Evolutionary conservation across 2,888 invertebrate genomes (phyloP).

Genomic region (Patella depressa): DNA sequence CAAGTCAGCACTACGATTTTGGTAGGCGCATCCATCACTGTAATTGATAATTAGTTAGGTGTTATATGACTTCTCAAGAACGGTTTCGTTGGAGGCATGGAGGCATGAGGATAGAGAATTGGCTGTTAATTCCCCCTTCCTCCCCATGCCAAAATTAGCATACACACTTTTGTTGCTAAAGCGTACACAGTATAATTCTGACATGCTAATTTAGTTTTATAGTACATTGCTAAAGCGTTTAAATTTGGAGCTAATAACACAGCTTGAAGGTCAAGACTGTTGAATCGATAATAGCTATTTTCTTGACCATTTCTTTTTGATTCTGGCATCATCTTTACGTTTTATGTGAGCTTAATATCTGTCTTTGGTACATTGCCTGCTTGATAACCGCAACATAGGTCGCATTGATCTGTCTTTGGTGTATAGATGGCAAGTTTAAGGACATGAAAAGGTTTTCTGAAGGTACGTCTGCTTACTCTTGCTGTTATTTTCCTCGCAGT

Average conservation of each 20-base stretch:
- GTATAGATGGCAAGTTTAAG: background rate
- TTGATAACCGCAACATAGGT: background rate
- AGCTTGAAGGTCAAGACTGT: slow-evolving; percentile 18
- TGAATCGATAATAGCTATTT: background rate
- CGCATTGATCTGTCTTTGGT: slow-evolving; percentile 24
- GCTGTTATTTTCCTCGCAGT: no score
- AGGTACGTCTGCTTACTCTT: no score
- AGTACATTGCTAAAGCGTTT: slow-evolving; percentile 21
- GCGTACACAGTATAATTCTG: slow-evolving; percentile 25
- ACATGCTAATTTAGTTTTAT: slow-evolving; percentile 6
- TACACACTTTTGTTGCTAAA: background rate
- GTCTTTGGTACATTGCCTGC: background rate
- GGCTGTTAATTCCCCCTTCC: slow-evolving; percentile 11
- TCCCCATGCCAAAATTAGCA: slow-evolving; percentile 28
- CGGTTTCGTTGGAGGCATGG: background rate
- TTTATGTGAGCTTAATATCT: background rate
- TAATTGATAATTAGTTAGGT: background rate
- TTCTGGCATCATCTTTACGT: background rate
- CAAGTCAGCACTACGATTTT: background rate
- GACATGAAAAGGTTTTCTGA: no score
- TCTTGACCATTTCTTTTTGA: slow-evolving; percentile 13
- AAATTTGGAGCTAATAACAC: slow-evolving; percentile 22
- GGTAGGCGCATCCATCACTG: background rate
- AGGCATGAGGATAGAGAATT: slow-evolving; percentile 22
- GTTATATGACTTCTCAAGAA: background rate